Evolutionary conservation across 2,888 invertebrate species (phyloP).

Genomic region (Microplitis manilae): DNA sequence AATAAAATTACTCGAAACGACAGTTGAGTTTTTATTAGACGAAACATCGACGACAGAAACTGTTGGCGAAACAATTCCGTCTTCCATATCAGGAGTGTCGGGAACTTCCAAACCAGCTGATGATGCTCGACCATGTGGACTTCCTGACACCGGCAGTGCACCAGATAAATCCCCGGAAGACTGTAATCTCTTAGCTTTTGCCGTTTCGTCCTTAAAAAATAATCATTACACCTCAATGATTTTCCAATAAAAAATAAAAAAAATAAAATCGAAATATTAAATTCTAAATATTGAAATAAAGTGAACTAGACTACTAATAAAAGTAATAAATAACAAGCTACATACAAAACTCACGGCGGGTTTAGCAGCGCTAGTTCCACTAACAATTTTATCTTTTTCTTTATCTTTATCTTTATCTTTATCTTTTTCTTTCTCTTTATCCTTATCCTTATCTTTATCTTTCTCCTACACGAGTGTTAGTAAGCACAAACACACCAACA

Average conservation of each 20-base stretch:
- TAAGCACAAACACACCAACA: constrained; percentile 35
- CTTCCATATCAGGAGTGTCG: constrained; percentile 64
- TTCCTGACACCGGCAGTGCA: constrained; percentile 56
- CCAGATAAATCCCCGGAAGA: constrained; percentile 62
- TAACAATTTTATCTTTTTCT: constrained; percentile 56
- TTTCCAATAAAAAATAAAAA: constrained; percentile 1
- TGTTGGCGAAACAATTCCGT: constrained; percentile 54
- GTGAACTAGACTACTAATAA: not conserved
- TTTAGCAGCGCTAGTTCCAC: constrained; percentile 66
- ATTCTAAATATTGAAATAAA: not conserved
- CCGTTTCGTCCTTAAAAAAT: constrained; percentile 59
- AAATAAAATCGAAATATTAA: not conserved
- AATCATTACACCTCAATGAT: constrained; percentile 2
- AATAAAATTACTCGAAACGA: constrained; percentile 59
- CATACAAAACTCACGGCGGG: constrained; percentile 64
- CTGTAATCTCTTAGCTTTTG: constrained; percentile 62
- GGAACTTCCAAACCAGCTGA: constrained; percentile 58
- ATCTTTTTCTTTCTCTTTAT: constrained; percentile 38
- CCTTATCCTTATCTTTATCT: constrained; percentile 42
- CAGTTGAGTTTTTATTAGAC: constrained; percentile 63
- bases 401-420: constrained; percentile 51
- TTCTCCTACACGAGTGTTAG: constrained; percentile 36
- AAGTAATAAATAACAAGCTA: not conserved
- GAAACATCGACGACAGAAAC: constrained; percentile 57
- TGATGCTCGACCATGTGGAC: constrained; percentile 64